Evolutionary conservation across 1,140 invertebrate species (phyloP).

Genomic region (Drosophila pachea): DNA sequence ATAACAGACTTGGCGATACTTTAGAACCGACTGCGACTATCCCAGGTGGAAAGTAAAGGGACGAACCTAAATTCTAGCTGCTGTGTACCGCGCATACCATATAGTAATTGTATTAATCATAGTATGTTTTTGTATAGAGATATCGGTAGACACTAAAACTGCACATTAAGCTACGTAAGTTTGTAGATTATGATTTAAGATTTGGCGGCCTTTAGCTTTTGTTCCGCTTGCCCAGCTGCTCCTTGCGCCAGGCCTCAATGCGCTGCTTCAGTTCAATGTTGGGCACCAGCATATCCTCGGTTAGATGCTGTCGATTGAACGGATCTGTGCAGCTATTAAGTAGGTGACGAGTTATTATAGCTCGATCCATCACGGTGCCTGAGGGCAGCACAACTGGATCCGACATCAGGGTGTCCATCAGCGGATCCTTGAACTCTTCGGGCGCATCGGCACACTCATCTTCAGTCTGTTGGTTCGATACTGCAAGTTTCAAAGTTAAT

Average conservation of each 20-base stretch:
- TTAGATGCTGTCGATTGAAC: constrained; percentile 96
- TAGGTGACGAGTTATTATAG: constrained; percentile 95
- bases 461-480: constrained; percentile 91
- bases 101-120: constrained; percentile 26
- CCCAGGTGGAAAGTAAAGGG: constrained; percentile 6
- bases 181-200: constrained; percentile 24
- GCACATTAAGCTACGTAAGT: constrained; percentile 66
- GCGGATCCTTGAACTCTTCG: constrained; percentile 97
- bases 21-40: constrained; percentile 14
- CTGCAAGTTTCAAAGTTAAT: constrained; percentile 75
- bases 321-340: constrained; percentile 98
- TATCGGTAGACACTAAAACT: constrained; percentile 65
- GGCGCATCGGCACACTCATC: constrained; percentile 97
- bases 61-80: constrained; percentile 26
- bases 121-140: constrained; percentile 46
- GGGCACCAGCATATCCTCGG: constrained; percentile 89
- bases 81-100: constrained; percentile 21
- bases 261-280: constrained; percentile 87
- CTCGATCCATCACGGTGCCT: constrained; percentile 96
- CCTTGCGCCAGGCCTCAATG: constrained; percentile 88
- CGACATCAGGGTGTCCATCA: constrained; percentile 98
- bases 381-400: constrained; percentile 96
- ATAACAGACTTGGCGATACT: neutral
- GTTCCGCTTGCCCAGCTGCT: constrained; percentile 82
- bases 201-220: constrained; percentile 54